A percentile compares a stretch with the other conserved stretches of the same genome.
These are phyloP conservation scores for Kryptolebias marmoratus DNA, from an alignment of 2,113 vertebrate genomes.

Conservation along the genomic window DNA sequence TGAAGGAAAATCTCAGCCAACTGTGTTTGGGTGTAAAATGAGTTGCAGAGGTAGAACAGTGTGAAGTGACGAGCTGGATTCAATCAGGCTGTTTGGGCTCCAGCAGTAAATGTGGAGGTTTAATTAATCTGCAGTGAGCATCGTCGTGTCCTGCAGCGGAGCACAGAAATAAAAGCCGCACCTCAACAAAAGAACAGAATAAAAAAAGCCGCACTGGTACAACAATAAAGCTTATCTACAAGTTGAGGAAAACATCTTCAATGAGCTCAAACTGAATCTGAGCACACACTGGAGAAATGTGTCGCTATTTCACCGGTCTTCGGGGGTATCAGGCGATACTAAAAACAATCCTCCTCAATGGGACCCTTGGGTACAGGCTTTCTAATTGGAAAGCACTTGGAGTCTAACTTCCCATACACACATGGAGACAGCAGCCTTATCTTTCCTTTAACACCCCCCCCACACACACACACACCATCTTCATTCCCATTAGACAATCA, in stretches of 20 bases:
- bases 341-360: conserved; percentile 61
- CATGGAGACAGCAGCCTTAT: conserved; percentile 25
- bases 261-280: conserved; percentile 44
- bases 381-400: conserved; percentile 55
- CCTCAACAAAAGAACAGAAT: too few species aligned
- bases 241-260: conserved; percentile 24
- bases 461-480: too few species aligned
- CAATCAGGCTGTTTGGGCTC: too few species aligned
- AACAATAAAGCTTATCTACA: conserved; percentile 21
- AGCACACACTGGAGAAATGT: conserved; percentile 20
- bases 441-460: conserved; percentile 1
- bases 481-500: neutral
- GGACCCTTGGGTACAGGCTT: conserved; percentile 26
- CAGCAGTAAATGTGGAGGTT: conserved; percentile 13
- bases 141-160: too few species aligned
- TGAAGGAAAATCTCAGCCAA: neutral
- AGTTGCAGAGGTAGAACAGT: conserved; percentile 7
- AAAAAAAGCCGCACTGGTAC: neutral
- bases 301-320: conserved; percentile 26
- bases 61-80: conserved; percentile 8
- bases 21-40: conserved; percentile 14
- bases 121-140: conserved; percentile 48
- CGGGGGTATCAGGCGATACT: conserved; percentile 23
- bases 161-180: too few species aligned
- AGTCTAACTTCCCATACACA: conserved; percentile 33